Evolutionary conservation across 2,113 vertebrate species (phyloP).

Genomic region (Alaudala cheleensis): DNA sequence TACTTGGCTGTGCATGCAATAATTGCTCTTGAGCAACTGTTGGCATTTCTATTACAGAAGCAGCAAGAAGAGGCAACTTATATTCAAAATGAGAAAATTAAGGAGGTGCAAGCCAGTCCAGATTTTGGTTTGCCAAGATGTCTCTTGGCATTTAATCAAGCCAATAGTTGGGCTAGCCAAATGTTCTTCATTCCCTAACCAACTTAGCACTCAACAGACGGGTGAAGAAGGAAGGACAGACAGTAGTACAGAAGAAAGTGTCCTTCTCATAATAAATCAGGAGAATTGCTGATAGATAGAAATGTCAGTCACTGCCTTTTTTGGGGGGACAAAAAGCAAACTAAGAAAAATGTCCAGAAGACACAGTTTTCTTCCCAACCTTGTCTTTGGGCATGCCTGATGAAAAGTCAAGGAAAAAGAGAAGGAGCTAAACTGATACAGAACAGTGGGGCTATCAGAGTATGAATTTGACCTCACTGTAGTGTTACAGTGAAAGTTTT

Average conservation of each 20-base stretch:
- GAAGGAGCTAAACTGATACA: not conserved
- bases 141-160: conserved; percentile 8
- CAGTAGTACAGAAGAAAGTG: not conserved
- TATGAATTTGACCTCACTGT: not conserved
- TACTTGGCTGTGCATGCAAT: not conserved
- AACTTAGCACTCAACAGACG: conserved; percentile 15
- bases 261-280: conserved; percentile 17
- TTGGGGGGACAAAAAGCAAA: not conserved
- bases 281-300: not conserved
- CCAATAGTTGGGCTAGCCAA: not conserved
- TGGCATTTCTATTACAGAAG: conserved; percentile 17
- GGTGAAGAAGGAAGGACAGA: not conserved
- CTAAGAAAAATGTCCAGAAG: not conserved
- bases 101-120: not conserved
- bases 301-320: not conserved
- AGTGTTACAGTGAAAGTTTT: not conserved
- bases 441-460: not conserved
- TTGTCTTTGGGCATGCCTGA: not conserved
- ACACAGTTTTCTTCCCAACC: not conserved
- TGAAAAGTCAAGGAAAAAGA: not conserved
- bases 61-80: not conserved
- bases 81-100: conserved; percentile 3
- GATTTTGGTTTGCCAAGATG: not conserved
- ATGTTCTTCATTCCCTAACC: not conserved
- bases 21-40: conserved; percentile 14